Evolutionary conservation across 2,113 vertebrate genomes (phyloP), one percentile per base, ranked within the genome.

Genomic region (Pachypanchax playfairii): DNA sequence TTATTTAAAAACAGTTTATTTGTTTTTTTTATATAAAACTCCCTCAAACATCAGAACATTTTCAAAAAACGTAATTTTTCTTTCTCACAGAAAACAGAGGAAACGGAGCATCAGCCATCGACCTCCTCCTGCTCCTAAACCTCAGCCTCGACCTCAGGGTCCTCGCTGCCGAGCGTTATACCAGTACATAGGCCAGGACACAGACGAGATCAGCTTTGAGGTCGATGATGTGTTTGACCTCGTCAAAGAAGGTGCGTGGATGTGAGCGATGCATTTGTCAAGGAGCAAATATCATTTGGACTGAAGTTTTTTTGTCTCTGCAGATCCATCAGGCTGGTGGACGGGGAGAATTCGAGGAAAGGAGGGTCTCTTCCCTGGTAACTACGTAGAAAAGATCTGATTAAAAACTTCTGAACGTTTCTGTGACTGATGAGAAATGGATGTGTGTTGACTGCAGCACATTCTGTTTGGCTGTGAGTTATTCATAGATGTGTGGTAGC

Each of bases 321-420:
- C 72, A 98, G 97, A 98, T 77, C 10, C 84, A 2, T 96, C 96
- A 0, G 97, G 97, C 47, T 99, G 97, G 97, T 99, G 97, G 97
- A 96, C 90, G 1, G 97, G 97, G 7, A 91, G 94, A 47, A 78
- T 98, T 41, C 79, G 80, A 0, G 96, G 97, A 49, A 92, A 66
- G 70, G 94, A 98, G 73, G 97, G 97, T 28, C 92, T 99, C 25
- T 99, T 99, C 67, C 97, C 97, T 0, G 96, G 96, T 28, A 99
- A 99, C 82, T 98, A 98, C 0, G 97, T 98, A 65, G 93, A 97
- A 88, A 99, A 95, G 88, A 96, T 99, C 73, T 99, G 90, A 98
- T n/a, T n/a, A 21, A 39, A 36, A 21, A 20, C 26, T 24, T 11
- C 26, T 49, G 4, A 36, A 57, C 38, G 4, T 36, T 2, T 44